These are phyloP conservation scores for Melanchra persicariae DNA, from an alignment of 2,888 invertebrate genomes.

Conservation along the genomic window DNA sequence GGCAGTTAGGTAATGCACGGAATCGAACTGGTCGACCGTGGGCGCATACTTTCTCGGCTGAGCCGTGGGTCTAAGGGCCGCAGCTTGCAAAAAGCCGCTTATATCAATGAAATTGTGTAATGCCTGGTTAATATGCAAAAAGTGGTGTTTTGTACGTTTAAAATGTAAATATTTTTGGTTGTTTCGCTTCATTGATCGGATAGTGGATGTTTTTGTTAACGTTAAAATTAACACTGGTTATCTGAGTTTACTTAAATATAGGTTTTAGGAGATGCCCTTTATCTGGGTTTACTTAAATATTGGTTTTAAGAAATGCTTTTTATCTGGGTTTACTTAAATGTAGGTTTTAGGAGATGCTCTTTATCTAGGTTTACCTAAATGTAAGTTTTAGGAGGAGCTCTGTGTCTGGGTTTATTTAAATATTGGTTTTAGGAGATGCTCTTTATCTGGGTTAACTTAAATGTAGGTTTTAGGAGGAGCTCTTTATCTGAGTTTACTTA, in stretches of 20 bases:
- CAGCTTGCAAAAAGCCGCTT: slow-evolving; percentile 21
- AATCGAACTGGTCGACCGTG: slow-evolving; percentile 53
- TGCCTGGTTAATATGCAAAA: slow-evolving; percentile 29
- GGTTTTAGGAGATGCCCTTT: too few relatives aligned
- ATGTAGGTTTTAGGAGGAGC: too few relatives aligned
- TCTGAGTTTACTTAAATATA: background rate
- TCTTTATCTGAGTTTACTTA: too few relatives aligned
- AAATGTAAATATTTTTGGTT: background rate
- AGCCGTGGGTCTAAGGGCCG: slow-evolving; percentile 19
- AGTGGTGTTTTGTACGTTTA: background rate
- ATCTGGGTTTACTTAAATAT: too few relatives aligned
- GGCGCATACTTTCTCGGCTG: slow-evolving; percentile 49
- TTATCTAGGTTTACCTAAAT: too few relatives aligned
- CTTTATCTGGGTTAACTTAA: too few relatives aligned
- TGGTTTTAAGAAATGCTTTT: too few relatives aligned
- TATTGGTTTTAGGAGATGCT: too few relatives aligned
- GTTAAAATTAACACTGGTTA: background rate
- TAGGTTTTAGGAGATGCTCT: too few relatives aligned
- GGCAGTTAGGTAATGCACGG: slow-evolving; percentile 47
- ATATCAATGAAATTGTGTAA: slow-evolving; percentile 23
- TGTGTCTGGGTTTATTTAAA: background rate
- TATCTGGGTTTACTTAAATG: too few relatives aligned
- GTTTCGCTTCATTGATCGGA: background rate
- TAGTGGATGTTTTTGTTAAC: background rate
- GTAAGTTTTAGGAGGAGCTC: too few relatives aligned